Evolutionary conservation across 2,113 vertebrate species (phyloP).

Genomic region (Leucoraja erinaceus): DNA sequence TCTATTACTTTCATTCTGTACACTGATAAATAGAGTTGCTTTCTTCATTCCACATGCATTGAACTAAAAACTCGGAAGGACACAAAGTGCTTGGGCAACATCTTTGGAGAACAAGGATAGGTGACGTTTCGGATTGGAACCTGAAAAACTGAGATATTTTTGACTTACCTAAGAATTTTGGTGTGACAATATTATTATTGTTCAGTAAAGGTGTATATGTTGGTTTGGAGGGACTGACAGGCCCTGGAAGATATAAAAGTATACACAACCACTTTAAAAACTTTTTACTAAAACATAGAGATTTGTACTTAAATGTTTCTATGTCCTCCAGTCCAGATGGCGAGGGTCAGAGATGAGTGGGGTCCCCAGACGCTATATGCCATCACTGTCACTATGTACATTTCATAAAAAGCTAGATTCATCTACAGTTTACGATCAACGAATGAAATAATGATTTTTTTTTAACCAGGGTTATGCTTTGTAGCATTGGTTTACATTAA

Average conservation of each 20-base stretch:
- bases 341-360: neutral
- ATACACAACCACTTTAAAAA: too few relatives aligned
- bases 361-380: neutral
- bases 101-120: too few relatives aligned
- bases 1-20: neutral
- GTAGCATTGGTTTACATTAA: neutral
- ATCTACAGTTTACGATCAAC: neutral
- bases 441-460: neutral
- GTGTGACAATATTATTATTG: conserved; percentile 40
- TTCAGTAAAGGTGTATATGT: conserved; percentile 43
- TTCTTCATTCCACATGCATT: conserved; percentile 39
- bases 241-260: conserved; percentile 38
- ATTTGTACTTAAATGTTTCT: neutral
- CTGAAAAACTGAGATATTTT: conserved; percentile 38
- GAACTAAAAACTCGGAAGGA: conserved; percentile 37
- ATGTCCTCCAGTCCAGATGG: neutral
- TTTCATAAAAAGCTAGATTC: neutral
- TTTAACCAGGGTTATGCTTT: neutral
- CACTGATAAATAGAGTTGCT: neutral
- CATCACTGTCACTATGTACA: neutral
- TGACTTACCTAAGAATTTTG: conserved; percentile 44
- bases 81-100: too few relatives aligned
- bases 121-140: too few relatives aligned
- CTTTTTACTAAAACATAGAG: neutral
- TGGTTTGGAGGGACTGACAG: conserved; percentile 33